Evolutionary conservation across 2,113 vertebrate species (phyloP), one percentile per base, ranked within the genome.

Genomic region (Oncorhynchus tshawytscha): DNA sequence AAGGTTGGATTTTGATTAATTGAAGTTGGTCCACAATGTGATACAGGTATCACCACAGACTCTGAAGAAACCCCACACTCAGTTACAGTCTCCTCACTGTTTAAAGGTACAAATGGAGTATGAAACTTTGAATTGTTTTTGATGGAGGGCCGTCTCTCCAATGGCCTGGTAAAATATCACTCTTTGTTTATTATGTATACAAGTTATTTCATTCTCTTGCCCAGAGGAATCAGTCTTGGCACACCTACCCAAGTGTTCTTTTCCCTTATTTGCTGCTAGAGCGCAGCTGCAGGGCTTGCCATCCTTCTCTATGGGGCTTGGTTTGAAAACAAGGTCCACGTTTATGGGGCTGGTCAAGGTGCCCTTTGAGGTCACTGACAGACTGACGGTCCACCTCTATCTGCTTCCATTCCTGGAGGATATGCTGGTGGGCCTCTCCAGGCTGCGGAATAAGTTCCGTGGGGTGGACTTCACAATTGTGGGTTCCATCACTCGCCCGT

Each of bases 401-500:
- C 85, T 98, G 97, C 79, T 96, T 93, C 97, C 97, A 99, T 75
- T 97, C 97, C 83, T 95, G 96, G 81, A 99, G 90, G 69, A 98
- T 95, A 3, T 94, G 80, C 93, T 96, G 66, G 96, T 98, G 0
- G 94, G 93, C 82, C 95, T 96, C 81, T 97, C 96, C 62, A 98
- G 89, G 77, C 91, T 94, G 0, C 95, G 89, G 75, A 51, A 95
- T 57, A 99, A 92, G 86, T 99, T 99, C n/a, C 96, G 88, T 0
- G 98, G 97, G 0, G 97, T 99, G 45, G 98, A 97, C 54, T 98
- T 98, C 67, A 99, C 96, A 5, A 99, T 94, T 82, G 95, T 89
- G 27, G 97, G 96, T 73, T 95, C 95, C 13, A 98, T 77, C 12
- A 98, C 93, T 0, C 94, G 91, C 11, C 98, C 98, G 0, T 99